Percentiles rank a stretch among this genome's conserved stretches.
These are phyloP conservation scores for Florisuga fusca DNA, from an alignment of 2,797 vertebrate genomes.

Conservation along the genomic window DNA sequence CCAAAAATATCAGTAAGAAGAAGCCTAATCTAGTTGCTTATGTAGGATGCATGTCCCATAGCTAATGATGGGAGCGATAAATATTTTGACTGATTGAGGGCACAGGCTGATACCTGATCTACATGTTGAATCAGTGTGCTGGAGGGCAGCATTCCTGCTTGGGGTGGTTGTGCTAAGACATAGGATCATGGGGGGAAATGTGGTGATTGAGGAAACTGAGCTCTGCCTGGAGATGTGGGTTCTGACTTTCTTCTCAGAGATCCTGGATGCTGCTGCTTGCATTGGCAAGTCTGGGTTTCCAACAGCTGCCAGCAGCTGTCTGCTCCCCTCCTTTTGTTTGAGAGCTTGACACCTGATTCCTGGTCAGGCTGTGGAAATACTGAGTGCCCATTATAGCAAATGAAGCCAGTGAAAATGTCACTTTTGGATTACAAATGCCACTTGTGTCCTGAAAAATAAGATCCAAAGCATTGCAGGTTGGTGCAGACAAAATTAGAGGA, in stretches of 20 bases:
- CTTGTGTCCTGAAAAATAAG: not conserved
- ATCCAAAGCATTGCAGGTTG: not conserved
- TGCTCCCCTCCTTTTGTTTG: not conserved
- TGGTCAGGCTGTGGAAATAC: not conserved
- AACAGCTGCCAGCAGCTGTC: not conserved
- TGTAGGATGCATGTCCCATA: rapidly evolving
- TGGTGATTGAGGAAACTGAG: rapidly evolving
- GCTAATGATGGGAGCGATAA: not conserved
- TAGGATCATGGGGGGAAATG: not conserved
- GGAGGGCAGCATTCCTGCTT: rapidly evolving
- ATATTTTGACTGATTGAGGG: not conserved
- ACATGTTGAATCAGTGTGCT: rapidly evolving
- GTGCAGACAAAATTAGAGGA: not conserved
- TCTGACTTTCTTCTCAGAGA: not conserved
- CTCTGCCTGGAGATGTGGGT: rapidly evolving
- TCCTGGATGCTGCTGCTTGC: not conserved
- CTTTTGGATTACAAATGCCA: not conserved
- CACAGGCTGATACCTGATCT: not conserved
- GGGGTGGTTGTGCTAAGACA: not conserved
- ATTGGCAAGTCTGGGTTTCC: not conserved
- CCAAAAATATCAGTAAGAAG: not conserved
- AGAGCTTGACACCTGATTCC: not conserved
- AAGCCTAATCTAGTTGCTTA: not conserved
- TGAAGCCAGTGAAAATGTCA: not conserved
- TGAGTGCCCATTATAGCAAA: not conserved